Conservation (phyloP, 2,113 vertebrate species). For the Cyphomyrus discorhynchus region DNA sequence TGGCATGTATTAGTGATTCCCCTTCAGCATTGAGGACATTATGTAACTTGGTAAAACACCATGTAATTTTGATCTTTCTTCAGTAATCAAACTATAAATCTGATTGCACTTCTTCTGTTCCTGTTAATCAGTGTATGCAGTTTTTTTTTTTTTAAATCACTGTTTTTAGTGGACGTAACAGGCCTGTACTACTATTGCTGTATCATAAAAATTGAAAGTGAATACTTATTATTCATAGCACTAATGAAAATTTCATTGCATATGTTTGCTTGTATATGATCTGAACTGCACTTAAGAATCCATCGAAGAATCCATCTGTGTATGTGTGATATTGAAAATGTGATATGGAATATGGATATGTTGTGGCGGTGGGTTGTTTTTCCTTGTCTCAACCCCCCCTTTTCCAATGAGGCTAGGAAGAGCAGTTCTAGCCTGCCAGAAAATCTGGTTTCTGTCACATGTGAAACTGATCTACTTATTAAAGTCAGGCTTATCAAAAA, state of each 20-base stretch:
- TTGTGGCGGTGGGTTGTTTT: neutral
- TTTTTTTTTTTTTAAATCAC: neutral
- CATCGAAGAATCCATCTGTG: neutral
- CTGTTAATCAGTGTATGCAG: neutral
- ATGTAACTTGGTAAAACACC: neutral
- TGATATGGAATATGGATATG: neutral
- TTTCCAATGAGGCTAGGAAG: neutral
- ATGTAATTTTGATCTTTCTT: neutral
- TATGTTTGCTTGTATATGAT: neutral
- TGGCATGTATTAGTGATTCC: neutral
- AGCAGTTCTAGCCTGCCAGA: neutral
- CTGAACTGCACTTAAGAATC: neutral
- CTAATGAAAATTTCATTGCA: neutral
- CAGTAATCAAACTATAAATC: neutral
- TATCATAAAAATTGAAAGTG: neutral
- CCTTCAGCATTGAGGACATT: neutral
- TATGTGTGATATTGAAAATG: neutral
- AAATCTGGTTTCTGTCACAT: neutral
- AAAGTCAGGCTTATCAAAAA: constrained; percentile 1
- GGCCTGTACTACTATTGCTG: neutral
- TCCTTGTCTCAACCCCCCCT: neutral
- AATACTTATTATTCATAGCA: constrained; percentile 3
- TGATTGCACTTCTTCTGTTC: neutral
- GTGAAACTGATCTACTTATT: constrained; percentile 4
- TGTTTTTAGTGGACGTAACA: neutral